Base-by-base conservation (phyloP, 37 sponge, comb jelly and placozoan species). In the Theonella swinhoei region DNA sequence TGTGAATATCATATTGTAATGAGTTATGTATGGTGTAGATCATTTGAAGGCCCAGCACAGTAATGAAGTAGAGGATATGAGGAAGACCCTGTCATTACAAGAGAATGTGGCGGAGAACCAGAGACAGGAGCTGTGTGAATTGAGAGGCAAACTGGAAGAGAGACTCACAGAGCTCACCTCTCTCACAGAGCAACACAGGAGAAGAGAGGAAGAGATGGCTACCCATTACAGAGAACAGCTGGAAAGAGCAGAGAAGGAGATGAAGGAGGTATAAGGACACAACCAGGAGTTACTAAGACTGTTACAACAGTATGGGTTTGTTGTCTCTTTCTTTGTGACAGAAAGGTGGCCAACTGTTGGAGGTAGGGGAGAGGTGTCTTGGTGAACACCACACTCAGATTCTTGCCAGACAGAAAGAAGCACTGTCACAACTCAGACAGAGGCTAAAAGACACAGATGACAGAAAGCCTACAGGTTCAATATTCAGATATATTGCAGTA, bases 331-430 rank as follows among this genome's bases (percentile, higher is more conserved):
- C 11, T 14, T 47, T 47, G 54, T 14, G 7, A 14, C 54, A 47
- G 54, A 47, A 47, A 14, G 7, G 54, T 7, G 60, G 35, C 8
- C 28, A 33, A 17, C n/a, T 79, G 23, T 29, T 34, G 34, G 40
- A 42, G 47, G 82, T 81, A 22, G 88, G 81, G 1, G 65, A 87
- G 39, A 39, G 25, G 37, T 87, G 88, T 74, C 39, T 81, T 43
- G 77, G 82, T 63, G 88, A 87, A 38, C 80, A 75, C 29, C 88
- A 87, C 47, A 3, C 24, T 23, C 39, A 75, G 9, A 32, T 68
- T 17, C 65, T 87, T 31, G 54, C 23, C 1, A 87, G 61, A 33
- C 88, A 87, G 41, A 64, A 47, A 39, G 24, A 3, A 8, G 82
- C 82, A 11, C 42, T 87, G 5, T 0, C 67, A 19, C 69, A 87